Evolutionary conservation across 2,888 invertebrate genomes (phyloP).

Genomic region (Esperia sulphurella): DNA sequence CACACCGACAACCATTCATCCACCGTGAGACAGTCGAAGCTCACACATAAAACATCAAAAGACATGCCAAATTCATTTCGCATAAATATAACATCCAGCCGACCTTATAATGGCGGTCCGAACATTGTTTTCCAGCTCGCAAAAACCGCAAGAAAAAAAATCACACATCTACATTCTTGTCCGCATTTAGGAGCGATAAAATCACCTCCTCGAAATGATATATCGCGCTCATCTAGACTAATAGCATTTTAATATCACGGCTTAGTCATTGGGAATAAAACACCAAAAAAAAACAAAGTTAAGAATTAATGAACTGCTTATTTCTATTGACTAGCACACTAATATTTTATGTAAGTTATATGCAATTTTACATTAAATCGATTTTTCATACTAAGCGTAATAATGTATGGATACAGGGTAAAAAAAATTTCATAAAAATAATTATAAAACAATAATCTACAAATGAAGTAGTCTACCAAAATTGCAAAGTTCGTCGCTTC

Average conservation of each 20-base stretch:
- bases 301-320: not conserved
- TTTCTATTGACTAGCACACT: not conserved
- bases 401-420: too few species aligned
- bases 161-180: constrained; percentile 64
- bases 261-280: constrained; percentile 54
- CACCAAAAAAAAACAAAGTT: constrained; percentile 25
- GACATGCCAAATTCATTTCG: constrained; percentile 48
- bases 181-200: constrained; percentile 68
- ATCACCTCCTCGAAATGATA: constrained; percentile 66
- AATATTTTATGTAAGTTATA: too few species aligned
- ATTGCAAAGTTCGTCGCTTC: not conserved
- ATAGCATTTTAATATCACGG: constrained; percentile 73
- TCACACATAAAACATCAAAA: constrained; percentile 41
- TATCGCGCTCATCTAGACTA: constrained; percentile 66
- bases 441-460: too few species aligned
- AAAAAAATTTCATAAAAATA: too few species aligned
- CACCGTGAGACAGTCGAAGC: constrained; percentile 46
- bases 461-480: not conserved
- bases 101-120: constrained; percentile 45
- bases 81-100: constrained; percentile 37
- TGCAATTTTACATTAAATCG: too few species aligned
- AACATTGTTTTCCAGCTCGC: constrained; percentile 47
- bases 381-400: too few species aligned
- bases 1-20: constrained; percentile 19
- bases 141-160: constrained; percentile 57